Conservation (phyloP, 2,888 invertebrate genomes). For the Dione vanillae region DNA sequence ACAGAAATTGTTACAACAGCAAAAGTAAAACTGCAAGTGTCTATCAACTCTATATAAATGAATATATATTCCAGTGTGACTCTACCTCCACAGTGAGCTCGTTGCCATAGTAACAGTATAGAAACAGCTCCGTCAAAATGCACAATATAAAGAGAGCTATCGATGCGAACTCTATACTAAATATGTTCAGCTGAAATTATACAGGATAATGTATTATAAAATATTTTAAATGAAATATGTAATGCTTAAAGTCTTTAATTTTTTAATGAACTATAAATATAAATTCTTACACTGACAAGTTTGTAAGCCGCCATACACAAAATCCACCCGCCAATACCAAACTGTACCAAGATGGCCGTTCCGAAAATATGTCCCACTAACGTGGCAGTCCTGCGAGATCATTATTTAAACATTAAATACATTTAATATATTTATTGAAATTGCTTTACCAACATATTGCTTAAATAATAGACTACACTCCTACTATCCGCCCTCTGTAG, state of each 20-base stretch:
- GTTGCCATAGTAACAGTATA: conserved; percentile 85
- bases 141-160: conserved; percentile 81
- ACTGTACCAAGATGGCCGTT: conserved; percentile 68
- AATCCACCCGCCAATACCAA: conserved; percentile 76
- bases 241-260: neutral
- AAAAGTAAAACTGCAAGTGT: neutral
- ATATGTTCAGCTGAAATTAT: conserved; percentile 58
- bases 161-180: conserved; percentile 78
- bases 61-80: neutral
- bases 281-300: conserved; percentile 66
- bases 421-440: too few species aligned
- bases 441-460: too few species aligned
- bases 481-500: too few species aligned
- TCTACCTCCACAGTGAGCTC: conserved; percentile 81
- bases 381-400: conserved; percentile 55
- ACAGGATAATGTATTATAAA: neutral
- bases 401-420: neutral
- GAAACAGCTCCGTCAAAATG: conserved; percentile 81
- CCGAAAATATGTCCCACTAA: conserved; percentile 69
- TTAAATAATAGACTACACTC: too few species aligned
- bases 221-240: neutral
- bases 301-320: conserved; percentile 78
- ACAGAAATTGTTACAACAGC: neutral
- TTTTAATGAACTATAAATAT: neutral
- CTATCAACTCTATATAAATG: neutral